Conservation (phyloP, 2,113 vertebrate species). For the Anguilla rostrata region DNA sequence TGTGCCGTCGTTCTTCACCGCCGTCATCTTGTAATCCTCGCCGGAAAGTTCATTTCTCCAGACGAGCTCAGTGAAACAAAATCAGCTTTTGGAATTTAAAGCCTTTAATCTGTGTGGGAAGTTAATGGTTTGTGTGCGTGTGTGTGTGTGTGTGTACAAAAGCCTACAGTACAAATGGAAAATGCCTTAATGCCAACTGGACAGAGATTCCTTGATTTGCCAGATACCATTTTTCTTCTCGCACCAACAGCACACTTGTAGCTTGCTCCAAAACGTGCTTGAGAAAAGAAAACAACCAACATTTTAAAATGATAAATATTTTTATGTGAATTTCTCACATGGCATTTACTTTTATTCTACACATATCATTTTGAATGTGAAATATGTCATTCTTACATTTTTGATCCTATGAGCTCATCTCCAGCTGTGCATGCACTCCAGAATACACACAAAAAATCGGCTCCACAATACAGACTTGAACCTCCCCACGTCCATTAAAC, state of each 20-base stretch:
- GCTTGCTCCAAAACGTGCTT: neutral
- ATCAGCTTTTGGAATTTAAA: neutral
- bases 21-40: too few relatives aligned
- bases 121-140: neutral
- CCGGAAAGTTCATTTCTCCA: too few relatives aligned
- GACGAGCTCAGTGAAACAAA: neutral
- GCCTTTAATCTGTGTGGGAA: neutral
- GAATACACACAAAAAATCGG: constrained; percentile 74
- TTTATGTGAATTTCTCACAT: constrained; percentile 68
- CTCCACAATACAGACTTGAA: constrained; percentile 75
- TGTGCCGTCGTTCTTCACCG: too few relatives aligned
- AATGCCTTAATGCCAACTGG: too few relatives aligned
- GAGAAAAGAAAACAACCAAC: neutral
- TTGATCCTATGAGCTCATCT: constrained; percentile 51
- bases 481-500: constrained; percentile 61
- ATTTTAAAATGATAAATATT: constrained; percentile 41
- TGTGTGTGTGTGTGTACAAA: neutral
- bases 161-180: neutral
- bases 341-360: constrained; percentile 58
- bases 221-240: neutral
- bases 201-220: neutral
- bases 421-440: constrained; percentile 81
- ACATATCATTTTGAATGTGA: constrained; percentile 59
- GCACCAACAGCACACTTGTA: neutral
- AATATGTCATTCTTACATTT: constrained; percentile 44